Evolutionary conservation across 2,797 vertebrate species (phyloP).

Genomic region (Alcedo atthis): DNA sequence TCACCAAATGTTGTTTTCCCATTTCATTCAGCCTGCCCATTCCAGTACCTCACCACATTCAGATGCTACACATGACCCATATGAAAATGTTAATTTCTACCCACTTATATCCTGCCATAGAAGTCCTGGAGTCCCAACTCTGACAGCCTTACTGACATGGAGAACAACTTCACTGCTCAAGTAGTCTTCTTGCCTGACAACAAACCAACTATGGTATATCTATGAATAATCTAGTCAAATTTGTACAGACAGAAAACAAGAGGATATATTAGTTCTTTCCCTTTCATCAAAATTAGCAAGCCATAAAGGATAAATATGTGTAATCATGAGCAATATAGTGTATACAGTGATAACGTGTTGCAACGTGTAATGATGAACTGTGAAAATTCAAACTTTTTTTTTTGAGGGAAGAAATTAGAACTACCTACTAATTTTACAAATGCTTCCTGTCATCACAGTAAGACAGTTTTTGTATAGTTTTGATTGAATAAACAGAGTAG

Average conservation of each 20-base stretch:
- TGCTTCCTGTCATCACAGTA: not conserved
- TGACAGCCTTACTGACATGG: not conserved
- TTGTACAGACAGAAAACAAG: not conserved
- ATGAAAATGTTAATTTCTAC: not conserved
- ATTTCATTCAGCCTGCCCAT: not conserved
- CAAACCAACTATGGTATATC: not conserved
- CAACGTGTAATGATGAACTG: not conserved
- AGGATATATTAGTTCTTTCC: not conserved
- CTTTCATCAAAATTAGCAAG: not conserved
- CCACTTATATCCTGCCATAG: fast-evolving
- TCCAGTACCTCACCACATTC: not conserved
- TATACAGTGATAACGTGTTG: not conserved
- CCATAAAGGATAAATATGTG: not conserved
- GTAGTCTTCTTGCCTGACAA: not conserved
- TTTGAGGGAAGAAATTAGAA: not conserved
- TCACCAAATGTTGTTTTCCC: not conserved
- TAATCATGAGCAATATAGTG: not conserved
- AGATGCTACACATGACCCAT: fast-evolving
- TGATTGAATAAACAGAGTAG: conserved; percentile 14
- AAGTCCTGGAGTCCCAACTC: not conserved
- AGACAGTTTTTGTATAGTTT: not conserved
- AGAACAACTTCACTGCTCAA: not conserved
- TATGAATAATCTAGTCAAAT: not conserved
- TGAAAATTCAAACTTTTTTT: not conserved
- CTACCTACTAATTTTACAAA: not conserved